Percentiles rank a stretch among this genome's conserved stretches.
These are phyloP conservation scores for Ceyx erithaca DNA, from an alignment of 2,797 vertebrate species.

Conservation along the genomic window DNA sequence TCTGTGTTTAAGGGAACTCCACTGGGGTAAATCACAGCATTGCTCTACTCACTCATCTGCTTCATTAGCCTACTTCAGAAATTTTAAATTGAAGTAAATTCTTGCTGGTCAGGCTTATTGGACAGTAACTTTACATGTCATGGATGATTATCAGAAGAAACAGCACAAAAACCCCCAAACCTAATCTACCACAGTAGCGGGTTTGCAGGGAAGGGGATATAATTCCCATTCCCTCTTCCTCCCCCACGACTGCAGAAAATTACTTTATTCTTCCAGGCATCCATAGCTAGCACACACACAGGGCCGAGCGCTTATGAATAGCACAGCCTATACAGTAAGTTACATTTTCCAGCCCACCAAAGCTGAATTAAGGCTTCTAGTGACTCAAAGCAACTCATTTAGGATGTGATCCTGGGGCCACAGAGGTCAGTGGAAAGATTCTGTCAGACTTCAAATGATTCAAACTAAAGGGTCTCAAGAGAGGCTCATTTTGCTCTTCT, in stretches of 20 bases:
- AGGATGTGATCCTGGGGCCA: constrained; percentile 11
- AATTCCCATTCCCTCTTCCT: constrained; percentile 32
- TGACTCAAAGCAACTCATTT: constrained; percentile 46
- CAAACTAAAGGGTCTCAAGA: not conserved
- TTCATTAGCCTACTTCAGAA: not conserved
- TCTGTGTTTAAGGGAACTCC: not conserved
- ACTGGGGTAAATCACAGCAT: not conserved
- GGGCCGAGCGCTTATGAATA: not conserved
- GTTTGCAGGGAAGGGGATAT: not conserved
- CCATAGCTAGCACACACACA: not conserved
- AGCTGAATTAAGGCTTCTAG: constrained; percentile 21
- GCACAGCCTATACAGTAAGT: constrained; percentile 27
- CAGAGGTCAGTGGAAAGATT: constrained; percentile 40
- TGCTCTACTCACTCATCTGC: not conserved
- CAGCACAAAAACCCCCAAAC: not conserved
- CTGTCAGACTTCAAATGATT: constrained; percentile 18
- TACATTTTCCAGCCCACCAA: constrained; percentile 68
- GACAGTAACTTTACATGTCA: not conserved
- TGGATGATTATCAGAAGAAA: not conserved
- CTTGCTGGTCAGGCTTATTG: not conserved
- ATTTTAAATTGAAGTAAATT: not conserved
- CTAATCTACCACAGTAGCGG: fast-evolving
- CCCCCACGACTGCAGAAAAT: constrained; percentile 21
- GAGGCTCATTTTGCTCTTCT: constrained; percentile 8
- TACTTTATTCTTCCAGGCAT: constrained; percentile 41